phyloP scores from a whole-genome alignment of 2,888 invertebrate genomes.

The Coenonympha glycerion region DNA sequence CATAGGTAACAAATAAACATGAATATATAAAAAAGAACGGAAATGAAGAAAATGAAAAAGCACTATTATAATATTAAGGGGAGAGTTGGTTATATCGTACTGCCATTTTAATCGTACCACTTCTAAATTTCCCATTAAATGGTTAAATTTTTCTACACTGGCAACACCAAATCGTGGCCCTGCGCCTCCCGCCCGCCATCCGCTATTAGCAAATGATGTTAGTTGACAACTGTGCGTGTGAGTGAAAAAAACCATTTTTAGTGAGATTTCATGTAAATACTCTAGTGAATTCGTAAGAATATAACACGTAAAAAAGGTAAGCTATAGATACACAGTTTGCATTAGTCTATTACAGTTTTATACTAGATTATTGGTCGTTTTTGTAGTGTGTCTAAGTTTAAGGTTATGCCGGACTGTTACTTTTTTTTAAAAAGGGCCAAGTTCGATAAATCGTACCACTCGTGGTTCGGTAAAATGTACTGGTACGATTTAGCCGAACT shows the following conservation, averaged over 20 bases:
- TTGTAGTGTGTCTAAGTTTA: no score
- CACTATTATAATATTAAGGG: no score
- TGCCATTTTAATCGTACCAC: not conserved
- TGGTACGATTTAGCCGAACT: no score
- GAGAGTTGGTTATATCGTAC: not conserved
- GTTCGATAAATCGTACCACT: no score
- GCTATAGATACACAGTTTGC: not conserved
- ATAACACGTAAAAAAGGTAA: not conserved
- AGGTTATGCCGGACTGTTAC: no score
- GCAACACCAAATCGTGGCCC: not conserved
- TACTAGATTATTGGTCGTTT: no score
- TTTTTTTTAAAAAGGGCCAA: no score
- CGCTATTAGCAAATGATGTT: not conserved
- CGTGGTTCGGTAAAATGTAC: no score
- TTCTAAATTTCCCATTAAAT: not conserved
- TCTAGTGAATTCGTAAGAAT: not conserved
- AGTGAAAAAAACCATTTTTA: not conserved
- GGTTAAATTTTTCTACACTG: not conserved
- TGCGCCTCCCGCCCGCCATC: not conserved
- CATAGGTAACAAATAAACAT: no score
- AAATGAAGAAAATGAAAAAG: no score
- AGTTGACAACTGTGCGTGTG: not conserved
- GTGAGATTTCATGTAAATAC: not conserved
- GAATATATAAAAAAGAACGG: no score
- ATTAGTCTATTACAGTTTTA: not conserved